Percentiles rank a stretch among this genome's conserved stretches.
These are phyloP conservation scores for Listronotus oregonensis DNA, from an alignment of 1,140 invertebrate genomes.

Conservation along the genomic window DNA sequence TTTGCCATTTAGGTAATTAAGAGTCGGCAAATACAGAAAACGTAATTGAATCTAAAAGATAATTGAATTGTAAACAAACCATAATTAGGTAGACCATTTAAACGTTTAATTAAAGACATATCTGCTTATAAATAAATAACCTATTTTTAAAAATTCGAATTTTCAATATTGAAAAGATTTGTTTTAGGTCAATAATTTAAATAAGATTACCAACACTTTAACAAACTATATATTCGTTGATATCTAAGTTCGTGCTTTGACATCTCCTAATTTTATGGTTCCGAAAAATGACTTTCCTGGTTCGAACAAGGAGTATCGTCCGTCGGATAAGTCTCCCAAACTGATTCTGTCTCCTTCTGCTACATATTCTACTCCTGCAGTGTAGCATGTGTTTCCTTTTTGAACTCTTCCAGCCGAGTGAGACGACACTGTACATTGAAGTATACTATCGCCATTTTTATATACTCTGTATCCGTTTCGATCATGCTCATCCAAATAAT, in stretches of 20 bases:
- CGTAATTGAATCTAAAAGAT: background rate
- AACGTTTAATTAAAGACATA: background rate
- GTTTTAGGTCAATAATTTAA: too few relatives aligned
- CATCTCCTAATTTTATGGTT: conserved; percentile 72
- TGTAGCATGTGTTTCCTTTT: conserved; percentile 73
- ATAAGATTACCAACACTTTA: background rate
- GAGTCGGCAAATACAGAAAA: background rate
- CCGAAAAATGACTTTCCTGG: conserved; percentile 80
- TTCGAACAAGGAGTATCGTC: conserved; percentile 72
- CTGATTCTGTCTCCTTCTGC: conserved; percentile 67
- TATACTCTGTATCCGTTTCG: conserved; percentile 67
- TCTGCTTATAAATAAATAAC: conserved; percentile 5
- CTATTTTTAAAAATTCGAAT: background rate
- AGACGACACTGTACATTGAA: conserved; percentile 66
- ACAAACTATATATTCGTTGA: background rate
- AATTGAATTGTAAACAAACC: background rate
- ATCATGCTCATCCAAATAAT: conserved; percentile 68
- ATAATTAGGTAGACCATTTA: background rate
- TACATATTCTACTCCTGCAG: conserved; percentile 68
- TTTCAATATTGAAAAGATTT: background rate
- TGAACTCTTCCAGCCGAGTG: conserved; percentile 51
- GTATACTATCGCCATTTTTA: conserved; percentile 60
- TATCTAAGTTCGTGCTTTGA: conserved; percentile 32
- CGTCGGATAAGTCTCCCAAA: conserved; percentile 69
- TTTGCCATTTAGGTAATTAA: too few relatives aligned